Evolutionary conservation across 2,888 invertebrate species (phyloP).

Genomic region (Electrophaes corylata): DNA sequence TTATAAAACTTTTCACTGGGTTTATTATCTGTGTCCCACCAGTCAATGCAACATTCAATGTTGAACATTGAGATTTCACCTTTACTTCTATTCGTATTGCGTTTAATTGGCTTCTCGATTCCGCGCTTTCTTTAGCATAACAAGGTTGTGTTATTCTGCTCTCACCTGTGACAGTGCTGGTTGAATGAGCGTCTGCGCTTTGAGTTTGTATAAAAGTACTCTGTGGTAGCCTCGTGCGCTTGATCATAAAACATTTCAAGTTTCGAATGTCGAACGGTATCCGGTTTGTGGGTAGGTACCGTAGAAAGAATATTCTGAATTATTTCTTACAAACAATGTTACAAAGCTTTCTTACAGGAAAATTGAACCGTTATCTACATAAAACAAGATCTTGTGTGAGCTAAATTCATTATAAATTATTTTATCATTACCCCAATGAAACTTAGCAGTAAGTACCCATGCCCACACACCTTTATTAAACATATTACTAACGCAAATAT

Average conservation of each 20-base stretch:
- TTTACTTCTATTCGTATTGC: constrained; percentile 59
- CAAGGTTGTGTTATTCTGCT: constrained; percentile 59
- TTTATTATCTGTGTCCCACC: constrained; percentile 18
- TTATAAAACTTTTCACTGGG: constrained; percentile 17
- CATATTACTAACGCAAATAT: too few relatives aligned
- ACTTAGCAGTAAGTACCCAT: too few relatives aligned
- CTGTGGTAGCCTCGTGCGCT: constrained; percentile 21
- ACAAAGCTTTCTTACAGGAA: too few relatives aligned
- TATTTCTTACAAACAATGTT: too few relatives aligned
- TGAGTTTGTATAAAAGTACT: too few relatives aligned
- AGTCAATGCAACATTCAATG: constrained; percentile 36
- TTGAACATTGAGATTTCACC: constrained; percentile 60
- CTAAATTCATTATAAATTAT: too few relatives aligned
- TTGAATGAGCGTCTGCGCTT: constrained; percentile 37
- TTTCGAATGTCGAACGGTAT: constrained; percentile 38
- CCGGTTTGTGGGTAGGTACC: constrained; percentile 27
- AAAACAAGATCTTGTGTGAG: too few relatives aligned
- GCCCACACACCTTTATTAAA: too few relatives aligned
- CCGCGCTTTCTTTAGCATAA: constrained; percentile 76
- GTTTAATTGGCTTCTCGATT: constrained; percentile 65
- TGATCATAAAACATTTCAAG: constrained; percentile 6
- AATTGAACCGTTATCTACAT: too few relatives aligned
- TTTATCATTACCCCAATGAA: too few relatives aligned
- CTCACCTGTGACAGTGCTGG: constrained; percentile 62
- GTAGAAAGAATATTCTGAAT: too few relatives aligned